Conservation (phyloP, 2,113 vertebrate genomes). For the Paedocypris sp. region DNA sequence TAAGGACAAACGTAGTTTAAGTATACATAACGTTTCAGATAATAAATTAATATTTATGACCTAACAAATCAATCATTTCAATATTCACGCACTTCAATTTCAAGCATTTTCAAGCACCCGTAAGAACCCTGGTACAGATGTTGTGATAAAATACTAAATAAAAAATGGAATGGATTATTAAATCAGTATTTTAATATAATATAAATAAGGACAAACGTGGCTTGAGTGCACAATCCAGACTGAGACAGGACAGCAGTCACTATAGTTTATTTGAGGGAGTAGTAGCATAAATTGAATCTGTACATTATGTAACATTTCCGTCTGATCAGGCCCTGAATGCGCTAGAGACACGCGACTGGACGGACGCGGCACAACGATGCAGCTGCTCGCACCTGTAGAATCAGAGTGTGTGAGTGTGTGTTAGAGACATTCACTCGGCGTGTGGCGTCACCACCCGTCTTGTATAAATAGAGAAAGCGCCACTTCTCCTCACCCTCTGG, state of each 20-base stretch:
- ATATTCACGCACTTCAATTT: too few species aligned
- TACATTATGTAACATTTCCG: conserved; percentile 93
- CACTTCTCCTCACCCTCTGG: conserved; percentile 28
- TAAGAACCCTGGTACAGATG: too few species aligned
- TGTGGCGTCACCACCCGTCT: conserved; percentile 44
- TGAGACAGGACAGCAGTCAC: conserved; percentile 61
- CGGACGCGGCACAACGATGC: conserved; percentile 48
- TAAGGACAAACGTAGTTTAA: too few species aligned
- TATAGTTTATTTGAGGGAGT: conserved; percentile 65
- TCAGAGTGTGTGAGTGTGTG: conserved; percentile 13
- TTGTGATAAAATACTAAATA: too few species aligned
- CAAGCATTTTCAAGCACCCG: too few species aligned
- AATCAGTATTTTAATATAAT: too few species aligned
- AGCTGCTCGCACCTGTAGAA: conserved; percentile 16
- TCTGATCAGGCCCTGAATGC: conserved; percentile 60
- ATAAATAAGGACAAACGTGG: too few species aligned
- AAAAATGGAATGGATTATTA: too few species aligned
- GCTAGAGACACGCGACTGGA: conserved; percentile 64
- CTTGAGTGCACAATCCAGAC: too few species aligned
- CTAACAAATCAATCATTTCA: too few species aligned
- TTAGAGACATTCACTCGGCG: conserved; percentile 55
- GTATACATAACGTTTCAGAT: too few species aligned
- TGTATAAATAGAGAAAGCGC: conserved; percentile 27
- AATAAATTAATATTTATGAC: too few species aligned
- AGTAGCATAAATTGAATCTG: conserved; percentile 82